Evolutionary conservation across 2,113 vertebrate species (phyloP).

Genomic region (Turdus rufiventris): DNA sequence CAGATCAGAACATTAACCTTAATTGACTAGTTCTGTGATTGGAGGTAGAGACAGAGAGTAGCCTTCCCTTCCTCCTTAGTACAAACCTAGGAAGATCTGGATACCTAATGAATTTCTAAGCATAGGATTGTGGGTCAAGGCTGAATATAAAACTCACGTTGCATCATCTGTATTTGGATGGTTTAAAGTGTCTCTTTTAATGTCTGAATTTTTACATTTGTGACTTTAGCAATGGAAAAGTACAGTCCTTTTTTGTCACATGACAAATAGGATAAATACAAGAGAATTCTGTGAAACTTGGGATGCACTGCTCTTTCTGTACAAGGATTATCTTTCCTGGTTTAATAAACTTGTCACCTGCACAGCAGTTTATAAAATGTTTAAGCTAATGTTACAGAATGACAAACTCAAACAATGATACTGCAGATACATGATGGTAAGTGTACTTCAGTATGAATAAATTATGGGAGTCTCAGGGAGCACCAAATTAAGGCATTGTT

Average conservation of each 20-base stretch:
- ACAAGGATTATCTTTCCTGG: not conserved
- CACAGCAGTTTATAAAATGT: constrained; percentile 68
- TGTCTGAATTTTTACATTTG: not conserved
- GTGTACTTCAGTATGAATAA: constrained; percentile 46
- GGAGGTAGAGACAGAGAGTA: not conserved
- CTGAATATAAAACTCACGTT: not conserved
- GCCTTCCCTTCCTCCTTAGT: not conserved
- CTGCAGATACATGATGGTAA: constrained; percentile 24
- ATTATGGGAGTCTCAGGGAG: constrained; percentile 36
- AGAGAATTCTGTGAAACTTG: not conserved
- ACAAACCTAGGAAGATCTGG: not conserved
- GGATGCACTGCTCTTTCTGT: not conserved
- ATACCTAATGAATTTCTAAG: not conserved
- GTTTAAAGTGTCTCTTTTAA: not conserved
- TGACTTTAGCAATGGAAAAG: not conserved
- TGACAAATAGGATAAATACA: not conserved
- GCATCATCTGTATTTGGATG: not conserved
- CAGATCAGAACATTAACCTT: not conserved
- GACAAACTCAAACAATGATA: constrained; percentile 25
- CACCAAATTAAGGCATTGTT: not conserved
- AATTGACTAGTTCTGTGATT: not conserved
- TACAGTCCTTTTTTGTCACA: not conserved
- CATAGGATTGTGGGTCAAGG: not conserved
- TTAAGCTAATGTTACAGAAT: constrained; percentile 29
- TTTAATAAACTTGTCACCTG: constrained; percentile 65